phyloP scores from a whole-genome alignment of 2,888 invertebrate species.

The Hybos culiciformis region DNA sequence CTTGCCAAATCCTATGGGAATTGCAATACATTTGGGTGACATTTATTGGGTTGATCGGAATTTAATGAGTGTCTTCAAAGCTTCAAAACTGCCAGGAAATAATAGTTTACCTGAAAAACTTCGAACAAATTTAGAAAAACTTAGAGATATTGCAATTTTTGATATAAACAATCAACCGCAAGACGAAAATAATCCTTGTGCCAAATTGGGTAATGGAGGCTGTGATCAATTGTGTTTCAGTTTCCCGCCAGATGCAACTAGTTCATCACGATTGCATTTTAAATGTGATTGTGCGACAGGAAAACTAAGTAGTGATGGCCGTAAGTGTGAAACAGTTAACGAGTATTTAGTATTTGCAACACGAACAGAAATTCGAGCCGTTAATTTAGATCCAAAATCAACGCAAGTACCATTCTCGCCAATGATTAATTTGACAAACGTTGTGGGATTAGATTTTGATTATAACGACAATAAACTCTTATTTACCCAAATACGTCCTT shows the following conservation, averaged over 20 bases:
- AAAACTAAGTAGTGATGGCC: slow-evolving; percentile 47
- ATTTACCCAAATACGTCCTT: slow-evolving; percentile 87
- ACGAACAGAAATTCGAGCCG: slow-evolving; percentile 80
- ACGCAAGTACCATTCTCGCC: slow-evolving; percentile 76
- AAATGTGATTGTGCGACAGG: slow-evolving; percentile 91
- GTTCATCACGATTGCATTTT: slow-evolving; percentile 39
- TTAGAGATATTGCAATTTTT: slow-evolving; percentile 84
- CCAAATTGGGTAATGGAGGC: slow-evolving; percentile 59
- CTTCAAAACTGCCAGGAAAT: slow-evolving; percentile 64
- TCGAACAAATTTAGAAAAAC: slow-evolving; percentile 67
- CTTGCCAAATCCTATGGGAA: slow-evolving; percentile 86
- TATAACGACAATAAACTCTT: slow-evolving; percentile 74
- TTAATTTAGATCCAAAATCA: slow-evolving; percentile 73
- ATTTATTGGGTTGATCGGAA: slow-evolving; percentile 95
- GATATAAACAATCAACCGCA: slow-evolving; percentile 77
- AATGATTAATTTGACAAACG: slow-evolving; percentile 74
- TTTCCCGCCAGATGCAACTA: slow-evolving; percentile 52
- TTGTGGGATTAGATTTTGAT: slow-evolving; percentile 92
- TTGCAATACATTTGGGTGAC: slow-evolving; percentile 68
- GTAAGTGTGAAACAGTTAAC: slow-evolving; percentile 66
- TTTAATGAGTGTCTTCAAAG: slow-evolving; percentile 66
- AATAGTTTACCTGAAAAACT: slow-evolving; percentile 55
- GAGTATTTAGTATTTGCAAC: slow-evolving; percentile 92
- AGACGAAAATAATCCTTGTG: slow-evolving; percentile 70
- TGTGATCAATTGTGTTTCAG: slow-evolving; percentile 96